Evolutionary conservation across 2,888 invertebrate genomes (phyloP).

Genomic region (Eupithecia subumbrata): DNA sequence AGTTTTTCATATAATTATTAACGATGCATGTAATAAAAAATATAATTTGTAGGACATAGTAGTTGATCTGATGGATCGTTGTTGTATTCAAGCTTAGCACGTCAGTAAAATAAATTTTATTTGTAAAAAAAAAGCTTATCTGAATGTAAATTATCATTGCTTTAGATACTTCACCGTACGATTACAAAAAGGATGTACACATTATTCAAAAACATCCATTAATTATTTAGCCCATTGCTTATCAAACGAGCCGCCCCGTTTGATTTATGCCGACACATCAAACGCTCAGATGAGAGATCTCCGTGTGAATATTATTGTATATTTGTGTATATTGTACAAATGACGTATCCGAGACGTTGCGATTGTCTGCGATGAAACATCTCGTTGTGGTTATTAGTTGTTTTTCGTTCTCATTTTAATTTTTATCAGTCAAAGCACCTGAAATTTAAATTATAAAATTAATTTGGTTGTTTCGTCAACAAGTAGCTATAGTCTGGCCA

Average conservation of each 20-base stretch:
- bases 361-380: background rate
- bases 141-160: background rate
- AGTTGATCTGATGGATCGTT: no score
- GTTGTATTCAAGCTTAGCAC: background rate
- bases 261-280: constrained; percentile 28
- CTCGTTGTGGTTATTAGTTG: background rate
- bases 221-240: constrained; percentile 17
- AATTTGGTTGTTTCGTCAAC: background rate
- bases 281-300: constrained; percentile 28
- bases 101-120: background rate
- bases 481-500: no score
- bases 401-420: background rate
- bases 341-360: background rate
- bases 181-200: constrained; percentile 14
- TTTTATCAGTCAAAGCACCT: background rate
- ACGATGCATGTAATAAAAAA: no score
- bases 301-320: background rate
- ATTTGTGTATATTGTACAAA: background rate
- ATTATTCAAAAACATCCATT: constrained; percentile 19
- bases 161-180: background rate
- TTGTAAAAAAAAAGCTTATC: no score
- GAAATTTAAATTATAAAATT: background rate
- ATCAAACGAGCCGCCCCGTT: constrained; percentile 19
- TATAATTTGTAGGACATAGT: no score
- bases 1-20: no score